Conservation (phyloP, 2,888 invertebrate species). For the Orchestes rusci region DNA sequence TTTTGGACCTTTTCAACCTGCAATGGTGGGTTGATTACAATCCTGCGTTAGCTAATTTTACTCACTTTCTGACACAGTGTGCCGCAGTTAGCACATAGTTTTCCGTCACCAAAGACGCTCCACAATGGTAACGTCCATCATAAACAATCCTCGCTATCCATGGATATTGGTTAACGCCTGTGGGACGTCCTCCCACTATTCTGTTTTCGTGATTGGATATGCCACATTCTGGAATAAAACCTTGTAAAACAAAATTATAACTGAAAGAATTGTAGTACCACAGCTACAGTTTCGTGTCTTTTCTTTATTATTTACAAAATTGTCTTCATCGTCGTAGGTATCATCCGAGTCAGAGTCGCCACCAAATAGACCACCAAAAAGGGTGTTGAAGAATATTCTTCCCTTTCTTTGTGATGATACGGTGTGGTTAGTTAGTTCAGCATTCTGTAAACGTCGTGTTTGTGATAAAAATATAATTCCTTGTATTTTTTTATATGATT, state of each 20-base stretch:
- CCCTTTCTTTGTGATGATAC: conserved; percentile 11
- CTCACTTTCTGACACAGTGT: conserved; percentile 74
- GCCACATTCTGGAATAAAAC: conserved; percentile 61
- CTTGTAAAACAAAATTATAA: background rate
- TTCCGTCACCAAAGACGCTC: conserved; percentile 73
- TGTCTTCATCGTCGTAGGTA: conserved; percentile 15
- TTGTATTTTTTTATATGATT: too few relatives aligned
- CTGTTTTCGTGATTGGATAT: conserved; percentile 77
- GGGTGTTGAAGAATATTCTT: conserved; percentile 20
- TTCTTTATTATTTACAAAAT: conserved; percentile 6
- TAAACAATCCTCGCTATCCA: conserved; percentile 84
- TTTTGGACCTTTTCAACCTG: conserved; percentile 72
- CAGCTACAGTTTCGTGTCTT: conserved; percentile 21
- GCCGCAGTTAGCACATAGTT: conserved; percentile 83
- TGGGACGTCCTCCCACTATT: conserved; percentile 77
- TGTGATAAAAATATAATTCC: too few relatives aligned
- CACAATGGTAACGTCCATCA: conserved; percentile 84
- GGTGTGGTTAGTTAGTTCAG: too few relatives aligned
- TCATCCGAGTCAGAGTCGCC: conserved; percentile 1
- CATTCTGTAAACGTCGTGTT: too few relatives aligned
- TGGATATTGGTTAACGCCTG: conserved; percentile 76
- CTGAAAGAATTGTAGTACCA: too few relatives aligned
- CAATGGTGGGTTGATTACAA: conserved; percentile 29
- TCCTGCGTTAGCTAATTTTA: background rate
- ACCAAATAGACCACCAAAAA: background rate